Conservation (phyloP, 2,113 vertebrate species). For the Asarcornis scutulata region DNA sequence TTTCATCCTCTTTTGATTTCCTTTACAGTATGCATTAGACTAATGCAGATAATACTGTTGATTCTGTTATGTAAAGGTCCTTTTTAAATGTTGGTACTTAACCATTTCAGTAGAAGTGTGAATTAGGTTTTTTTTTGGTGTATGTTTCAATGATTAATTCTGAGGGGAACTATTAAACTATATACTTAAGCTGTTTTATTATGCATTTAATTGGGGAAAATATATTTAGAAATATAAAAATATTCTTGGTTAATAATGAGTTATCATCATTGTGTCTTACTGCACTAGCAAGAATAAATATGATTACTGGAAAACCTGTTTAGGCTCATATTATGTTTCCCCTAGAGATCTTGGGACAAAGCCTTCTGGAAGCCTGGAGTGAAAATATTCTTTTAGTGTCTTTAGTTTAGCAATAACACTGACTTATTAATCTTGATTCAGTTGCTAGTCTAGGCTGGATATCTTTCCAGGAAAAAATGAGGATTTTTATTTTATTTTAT, state of each 20-base stretch:
- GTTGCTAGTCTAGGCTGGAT: slow-evolving; percentile 9
- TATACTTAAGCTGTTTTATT: not conserved
- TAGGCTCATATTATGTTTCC: slow-evolving; percentile 4
- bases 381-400: slow-evolving; percentile 41
- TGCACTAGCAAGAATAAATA: not conserved
- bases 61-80: not conserved
- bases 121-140: not conserved
- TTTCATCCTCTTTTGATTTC: slow-evolving; percentile 45
- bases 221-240: not conserved
- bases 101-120: not conserved
- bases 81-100: not conserved
- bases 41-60: not conserved
- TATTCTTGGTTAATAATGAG: not conserved
- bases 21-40: not conserved
- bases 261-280: not conserved
- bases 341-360: not conserved
- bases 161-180: not conserved
- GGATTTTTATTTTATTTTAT: not conserved
- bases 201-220: not conserved
- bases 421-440: slow-evolving; percentile 11
- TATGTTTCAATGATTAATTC: not conserved
- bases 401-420: slow-evolving; percentile 48
- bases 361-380: not conserved
- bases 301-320: slow-evolving; percentile 49
- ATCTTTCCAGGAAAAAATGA: slow-evolving; percentile 32